Base-by-base conservation (phyloP, 2,113 vertebrate species). In the Falco punctatus region DNA sequence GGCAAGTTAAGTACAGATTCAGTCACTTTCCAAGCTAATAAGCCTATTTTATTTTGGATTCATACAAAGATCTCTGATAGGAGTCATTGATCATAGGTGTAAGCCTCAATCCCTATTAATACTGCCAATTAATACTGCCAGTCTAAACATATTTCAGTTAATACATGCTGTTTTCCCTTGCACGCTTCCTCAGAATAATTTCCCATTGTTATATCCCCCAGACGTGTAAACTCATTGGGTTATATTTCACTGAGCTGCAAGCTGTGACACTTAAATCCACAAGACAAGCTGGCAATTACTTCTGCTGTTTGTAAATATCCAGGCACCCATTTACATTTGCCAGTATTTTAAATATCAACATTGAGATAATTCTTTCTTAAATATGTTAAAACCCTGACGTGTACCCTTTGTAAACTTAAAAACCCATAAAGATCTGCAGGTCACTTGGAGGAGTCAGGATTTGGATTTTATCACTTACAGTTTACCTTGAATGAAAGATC, bases 251-350 rank as follows among this genome's bases (percentile, higher is more conserved):
- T 59, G 66, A 88, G 89, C 73, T 81, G 54, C 70, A 94, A 93
- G 66, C 57, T 96, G 95, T 83, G 71, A 73, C 51, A 78, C 71
- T 83, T 88, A 71, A 79, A 87, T 94, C 89, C 80, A 87, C 57
- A 44, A 35, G 80, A 54, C 52, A 94, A 88, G 74, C 33, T 96
- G 87, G 64, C 61, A 91, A 35, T 93, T 86, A 71, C 38, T 86
- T 91, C 61, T 90, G 88, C 73, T 86, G 49, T 94, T 90, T 92
- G 93, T 95, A 97, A 92, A 94, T 92, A 97, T 80, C 72, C 73
- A 91, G 67, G 15, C 46, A 86, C 51, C 59, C 69, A 23, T 82
- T 96, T 83, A 66, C 48, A 58, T 84, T 83, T 75, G 55, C 81
- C 46, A 81, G 69, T 69, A 49, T 94, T 97, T 97, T 30, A 61